Percentiles rank a stretch among this genome's conserved stretches.
These are phyloP conservation scores for Lucinisca nassula DNA, from an alignment of 2,888 invertebrate species.

Conservation along the genomic window DNA sequence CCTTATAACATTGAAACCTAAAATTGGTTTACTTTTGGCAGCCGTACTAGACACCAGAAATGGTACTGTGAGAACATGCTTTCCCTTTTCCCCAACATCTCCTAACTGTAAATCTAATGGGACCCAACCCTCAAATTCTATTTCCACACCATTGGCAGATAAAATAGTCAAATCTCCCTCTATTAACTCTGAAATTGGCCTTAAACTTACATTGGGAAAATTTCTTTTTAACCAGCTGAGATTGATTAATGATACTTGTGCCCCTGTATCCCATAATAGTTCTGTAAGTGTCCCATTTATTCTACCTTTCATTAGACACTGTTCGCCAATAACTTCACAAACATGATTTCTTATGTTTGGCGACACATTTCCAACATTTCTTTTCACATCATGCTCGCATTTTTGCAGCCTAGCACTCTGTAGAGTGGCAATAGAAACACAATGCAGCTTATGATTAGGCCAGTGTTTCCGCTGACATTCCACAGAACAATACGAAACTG, in stretches of 20 bases:
- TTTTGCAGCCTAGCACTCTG: not conserved
- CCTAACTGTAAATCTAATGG: not conserved
- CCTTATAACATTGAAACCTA: slow-evolving; percentile 49
- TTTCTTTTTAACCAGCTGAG: too few species aligned
- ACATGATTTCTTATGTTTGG: not conserved
- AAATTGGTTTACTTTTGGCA: slow-evolving; percentile 18
- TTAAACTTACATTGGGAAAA: not conserved
- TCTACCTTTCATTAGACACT: slow-evolving; percentile 16
- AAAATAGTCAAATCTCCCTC: not conserved
- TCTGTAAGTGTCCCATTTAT: not conserved
- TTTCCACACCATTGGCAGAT: not conserved
- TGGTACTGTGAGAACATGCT: not conserved
- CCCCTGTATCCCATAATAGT: slow-evolving; percentile 51
- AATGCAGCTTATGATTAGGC: not conserved
- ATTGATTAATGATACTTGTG: slow-evolving; percentile 39
- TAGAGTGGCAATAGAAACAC: not conserved
- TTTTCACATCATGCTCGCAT: slow-evolving; percentile 14
- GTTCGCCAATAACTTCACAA: slow-evolving; percentile 25
- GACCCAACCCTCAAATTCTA: slow-evolving; percentile 13
- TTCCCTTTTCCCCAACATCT: not conserved
- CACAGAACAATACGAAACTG: not conserved
- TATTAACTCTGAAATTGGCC: slow-evolving; percentile 2
- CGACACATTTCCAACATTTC: not conserved
- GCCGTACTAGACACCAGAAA: slow-evolving; percentile 17
- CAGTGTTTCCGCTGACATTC: not conserved